Conservation (phyloP, 2,888 invertebrate genomes). For the Tachystola acroxantha region DNA sequence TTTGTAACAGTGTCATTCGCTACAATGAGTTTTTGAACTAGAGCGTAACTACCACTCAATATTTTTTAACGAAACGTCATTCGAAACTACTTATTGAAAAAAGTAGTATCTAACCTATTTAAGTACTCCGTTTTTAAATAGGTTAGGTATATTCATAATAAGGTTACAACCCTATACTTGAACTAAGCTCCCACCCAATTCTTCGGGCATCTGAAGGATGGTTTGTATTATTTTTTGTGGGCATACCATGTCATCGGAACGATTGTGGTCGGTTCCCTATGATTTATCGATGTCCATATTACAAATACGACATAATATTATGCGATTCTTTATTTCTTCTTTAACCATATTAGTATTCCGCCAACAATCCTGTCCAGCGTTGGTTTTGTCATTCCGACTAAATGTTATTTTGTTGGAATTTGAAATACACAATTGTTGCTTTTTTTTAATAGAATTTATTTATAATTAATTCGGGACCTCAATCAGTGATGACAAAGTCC, state of each 20-base stretch:
- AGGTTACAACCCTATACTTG: constrained; percentile 42
- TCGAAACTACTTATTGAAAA: too few relatives aligned
- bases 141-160: too few relatives aligned
- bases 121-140: too few relatives aligned
- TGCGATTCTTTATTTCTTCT: constrained; percentile 76
- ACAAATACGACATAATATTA: constrained; percentile 77
- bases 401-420: constrained; percentile 77
- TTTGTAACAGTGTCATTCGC: too few relatives aligned
- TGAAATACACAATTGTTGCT: constrained; percentile 68
- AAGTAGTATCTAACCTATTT: too few relatives aligned
- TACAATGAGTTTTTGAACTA: too few relatives aligned
- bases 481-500: constrained; percentile 53
- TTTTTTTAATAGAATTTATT: constrained; percentile 52
- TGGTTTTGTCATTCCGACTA: constrained; percentile 77
- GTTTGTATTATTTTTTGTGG: constrained; percentile 73
- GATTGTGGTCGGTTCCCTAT: constrained; percentile 75
- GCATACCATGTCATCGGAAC: constrained; percentile 76
- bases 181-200: constrained; percentile 68
- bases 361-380: constrained; percentile 68
- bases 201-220: constrained; percentile 70
- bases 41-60: too few relatives aligned
- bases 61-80: too few relatives aligned
- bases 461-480: constrained; percentile 61
- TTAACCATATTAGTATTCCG: constrained; percentile 76
- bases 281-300: constrained; percentile 77